A percentile compares a stretch with the other conserved stretches of the same genome.
These are phyloP conservation scores for Euproctis similis DNA, from an alignment of 2,888 invertebrate genomes.

Conservation along the genomic window DNA sequence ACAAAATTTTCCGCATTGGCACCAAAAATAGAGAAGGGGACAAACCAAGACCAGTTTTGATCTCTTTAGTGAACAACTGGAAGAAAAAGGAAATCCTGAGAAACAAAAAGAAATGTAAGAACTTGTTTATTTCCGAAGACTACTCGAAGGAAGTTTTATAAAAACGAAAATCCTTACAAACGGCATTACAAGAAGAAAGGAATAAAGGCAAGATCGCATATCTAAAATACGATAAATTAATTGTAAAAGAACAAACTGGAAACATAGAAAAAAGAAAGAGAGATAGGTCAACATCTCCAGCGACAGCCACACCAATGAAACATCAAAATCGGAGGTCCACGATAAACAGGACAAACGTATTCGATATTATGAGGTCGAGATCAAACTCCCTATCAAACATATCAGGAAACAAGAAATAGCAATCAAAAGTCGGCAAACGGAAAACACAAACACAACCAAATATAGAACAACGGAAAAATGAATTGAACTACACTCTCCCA, in stretches of 20 bases:
- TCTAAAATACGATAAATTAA: constrained; percentile 3
- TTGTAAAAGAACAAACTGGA: constrained; percentile 1
- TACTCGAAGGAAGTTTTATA: constrained; percentile 8
- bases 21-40: not conserved
- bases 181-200: constrained; percentile 1
- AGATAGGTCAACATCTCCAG: too few species aligned
- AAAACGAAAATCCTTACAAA: constrained; percentile 6
- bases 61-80: too few species aligned
- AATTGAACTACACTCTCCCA: too few species aligned
- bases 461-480: not conserved
- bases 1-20: constrained; percentile 1
- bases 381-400: not conserved
- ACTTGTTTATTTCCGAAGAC: constrained; percentile 5
- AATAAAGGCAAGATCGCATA: constrained; percentile 6
- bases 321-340: too few species aligned
- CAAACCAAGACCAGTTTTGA: not conserved
- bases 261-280: not conserved
- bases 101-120: constrained; percentile 5
- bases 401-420: not conserved
- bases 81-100: too few species aligned
- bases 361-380: constrained; percentile 1
- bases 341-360: not conserved
- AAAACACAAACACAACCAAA: not conserved
- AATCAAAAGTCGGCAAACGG: not conserved
- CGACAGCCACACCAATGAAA: too few species aligned